Evolutionary conservation across 2,888 invertebrate species (phyloP).

Genomic region (Drosophila testacea): DNA sequence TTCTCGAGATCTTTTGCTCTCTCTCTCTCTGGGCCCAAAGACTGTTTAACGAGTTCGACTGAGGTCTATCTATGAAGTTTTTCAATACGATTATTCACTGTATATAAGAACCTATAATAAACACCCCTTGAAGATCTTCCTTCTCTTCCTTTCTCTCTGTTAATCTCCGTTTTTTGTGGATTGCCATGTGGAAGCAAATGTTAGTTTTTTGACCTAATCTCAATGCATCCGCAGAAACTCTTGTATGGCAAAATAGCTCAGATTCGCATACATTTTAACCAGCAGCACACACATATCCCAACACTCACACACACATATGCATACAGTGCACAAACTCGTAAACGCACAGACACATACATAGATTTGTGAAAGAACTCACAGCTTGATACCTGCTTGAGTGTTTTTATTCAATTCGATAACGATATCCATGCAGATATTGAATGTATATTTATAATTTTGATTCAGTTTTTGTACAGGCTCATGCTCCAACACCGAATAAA

Average conservation of each 20-base stretch:
- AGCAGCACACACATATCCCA: constrained; percentile 47
- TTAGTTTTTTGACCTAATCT: constrained; percentile 45
- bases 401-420: constrained; percentile 26
- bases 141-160: background rate
- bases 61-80: constrained; percentile 44
- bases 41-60: constrained; percentile 46
- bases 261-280: constrained; percentile 49
- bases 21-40: constrained; percentile 47
- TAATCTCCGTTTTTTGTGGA: background rate
- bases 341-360: constrained; percentile 1
- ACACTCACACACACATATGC: constrained; percentile 24
- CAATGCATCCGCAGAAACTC: constrained; percentile 31
- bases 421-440: constrained; percentile 24
- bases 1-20: constrained; percentile 54
- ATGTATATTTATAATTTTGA: constrained; percentile 39
- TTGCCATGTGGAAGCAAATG: constrained; percentile 19
- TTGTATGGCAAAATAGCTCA: constrained; percentile 41
- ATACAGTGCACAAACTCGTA: constrained; percentile 12
- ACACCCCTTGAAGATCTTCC: constrained; percentile 1
- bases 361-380: constrained; percentile 45
- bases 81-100: constrained; percentile 25
- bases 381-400: constrained; percentile 58
- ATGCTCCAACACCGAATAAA: constrained; percentile 76
- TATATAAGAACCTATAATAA: constrained; percentile 26
- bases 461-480: constrained; percentile 59